Base-by-base conservation (phyloP, 2,113 vertebrate species). In the Mugil cephalus region DNA sequence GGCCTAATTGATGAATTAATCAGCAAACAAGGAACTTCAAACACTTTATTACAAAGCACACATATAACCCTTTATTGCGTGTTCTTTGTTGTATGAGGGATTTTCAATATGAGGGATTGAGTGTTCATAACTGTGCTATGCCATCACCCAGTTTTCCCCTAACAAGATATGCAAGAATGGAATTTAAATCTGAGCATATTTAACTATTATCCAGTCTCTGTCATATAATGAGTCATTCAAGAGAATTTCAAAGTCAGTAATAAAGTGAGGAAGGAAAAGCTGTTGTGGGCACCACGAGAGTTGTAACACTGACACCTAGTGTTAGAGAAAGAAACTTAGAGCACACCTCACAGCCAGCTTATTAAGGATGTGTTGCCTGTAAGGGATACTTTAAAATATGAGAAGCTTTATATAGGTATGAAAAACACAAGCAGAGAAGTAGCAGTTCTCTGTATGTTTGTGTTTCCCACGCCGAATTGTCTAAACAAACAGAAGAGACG, bases 261-360 rank as follows among this genome's bases (percentile, higher is more conserved):
- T 52, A 69, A 70, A 59, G 39, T 13, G 47, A 72, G 60, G 40
- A 60, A 78, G 70, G 63, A 77, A 74, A 80, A 50, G 53, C 24
- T 68, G 50, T 30, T 36, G 35, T 47, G 7, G 24, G 50, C 54
- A 34, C 40, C 15, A 12, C 11, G 70, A 36, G 74, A 77, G 74
- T 61, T 30, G 83, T 87, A 30, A 91, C 68, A 89, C 86, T 92
- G 91, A 88, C 90, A 87, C 79, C 90, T 92, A 89, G 91, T 91
- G 91, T 84, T 67, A 17, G 50, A 60, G 38, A 2, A 21, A 40
- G 74, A 10, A 43, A 79, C 40, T 19, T 7, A 47, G 18, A 62
- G 21, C 42, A 46, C 30, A 10, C 21, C 34, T 67, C 46, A 21
- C 48, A 18, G 53, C 62, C 42, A 51, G 12, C 53, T 69, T 43